Evolutionary conservation across 2,113 vertebrate species (phyloP).

Genomic region (Herpetotheres cachinnans): DNA sequence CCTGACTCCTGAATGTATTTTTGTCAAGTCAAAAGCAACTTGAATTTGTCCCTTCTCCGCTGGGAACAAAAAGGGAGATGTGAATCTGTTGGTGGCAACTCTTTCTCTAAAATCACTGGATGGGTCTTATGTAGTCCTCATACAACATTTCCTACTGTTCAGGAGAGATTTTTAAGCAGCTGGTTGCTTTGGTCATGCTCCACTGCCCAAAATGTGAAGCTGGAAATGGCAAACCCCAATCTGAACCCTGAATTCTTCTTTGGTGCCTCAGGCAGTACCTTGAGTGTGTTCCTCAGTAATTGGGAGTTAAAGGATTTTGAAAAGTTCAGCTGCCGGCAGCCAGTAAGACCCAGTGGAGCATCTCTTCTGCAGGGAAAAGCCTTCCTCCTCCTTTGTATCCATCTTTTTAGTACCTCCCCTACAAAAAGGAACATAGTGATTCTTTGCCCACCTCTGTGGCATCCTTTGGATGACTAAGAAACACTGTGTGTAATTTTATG

Average conservation of each 20-base stretch:
- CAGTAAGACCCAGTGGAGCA: background rate
- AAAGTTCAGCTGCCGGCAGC: background rate
- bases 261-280: background rate
- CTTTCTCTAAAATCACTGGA: background rate
- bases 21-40: background rate
- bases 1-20: background rate
- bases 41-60: background rate
- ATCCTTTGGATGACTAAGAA: conserved; percentile 22
- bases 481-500: background rate
- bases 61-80: background rate
- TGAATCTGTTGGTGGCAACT: background rate
- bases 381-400: background rate
- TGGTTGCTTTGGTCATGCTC: background rate
- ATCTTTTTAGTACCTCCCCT: background rate
- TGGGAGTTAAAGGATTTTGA: background rate
- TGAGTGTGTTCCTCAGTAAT: background rate
- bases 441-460: background rate
- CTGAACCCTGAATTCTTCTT: background rate
- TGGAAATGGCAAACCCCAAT: background rate
- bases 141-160: background rate
- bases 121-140: background rate
- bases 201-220: background rate
- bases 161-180: background rate
- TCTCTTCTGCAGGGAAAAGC: background rate
- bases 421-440: background rate